Conservation (phyloP, 2,888 invertebrate genomes). For the Aleiodes leptofemur region DNA sequence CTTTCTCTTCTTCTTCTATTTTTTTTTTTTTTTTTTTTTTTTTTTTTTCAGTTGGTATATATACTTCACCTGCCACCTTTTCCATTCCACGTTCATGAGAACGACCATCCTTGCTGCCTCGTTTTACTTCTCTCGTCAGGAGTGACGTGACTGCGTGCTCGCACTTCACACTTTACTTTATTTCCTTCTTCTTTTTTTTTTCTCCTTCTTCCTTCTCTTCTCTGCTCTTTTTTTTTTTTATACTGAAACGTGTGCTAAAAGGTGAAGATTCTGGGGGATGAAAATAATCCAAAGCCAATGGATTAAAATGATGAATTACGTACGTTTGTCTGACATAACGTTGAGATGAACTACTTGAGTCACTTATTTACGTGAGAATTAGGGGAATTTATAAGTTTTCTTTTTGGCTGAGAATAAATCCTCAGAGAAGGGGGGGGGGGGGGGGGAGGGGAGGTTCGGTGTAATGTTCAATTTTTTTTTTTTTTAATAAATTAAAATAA, state of each 20-base stretch:
- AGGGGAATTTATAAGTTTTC: too few species aligned
- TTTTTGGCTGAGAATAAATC: too few species aligned
- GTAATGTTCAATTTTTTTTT: too few species aligned
- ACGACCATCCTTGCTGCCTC: slow-evolving; percentile 22
- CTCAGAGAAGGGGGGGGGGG: too few species aligned
- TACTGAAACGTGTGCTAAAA: background rate
- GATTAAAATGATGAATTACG: too few species aligned
- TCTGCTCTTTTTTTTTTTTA: background rate
- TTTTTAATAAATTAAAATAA: too few species aligned
- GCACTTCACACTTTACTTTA: slow-evolving; percentile 50
- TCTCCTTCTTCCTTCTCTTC: background rate
- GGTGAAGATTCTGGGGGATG: background rate
- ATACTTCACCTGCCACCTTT: slow-evolving; percentile 47
- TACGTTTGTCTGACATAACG: too few species aligned
- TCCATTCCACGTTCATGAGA: slow-evolving; percentile 36
- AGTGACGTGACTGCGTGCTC: slow-evolving; percentile 31
- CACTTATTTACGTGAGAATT: too few species aligned
- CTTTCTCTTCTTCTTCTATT: too few species aligned
- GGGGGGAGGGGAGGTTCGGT: too few species aligned
- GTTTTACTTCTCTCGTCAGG: slow-evolving; percentile 26
- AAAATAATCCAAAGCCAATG: too few species aligned
- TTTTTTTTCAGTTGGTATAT: background rate
- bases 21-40: background rate
- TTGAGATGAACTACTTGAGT: too few species aligned
- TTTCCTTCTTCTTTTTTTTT: slow-evolving; percentile 37